These are phyloP conservation scores for Artibeus lituratus DNA, from an alignment of 2,797 vertebrate genomes.

Conservation along the genomic window DNA sequence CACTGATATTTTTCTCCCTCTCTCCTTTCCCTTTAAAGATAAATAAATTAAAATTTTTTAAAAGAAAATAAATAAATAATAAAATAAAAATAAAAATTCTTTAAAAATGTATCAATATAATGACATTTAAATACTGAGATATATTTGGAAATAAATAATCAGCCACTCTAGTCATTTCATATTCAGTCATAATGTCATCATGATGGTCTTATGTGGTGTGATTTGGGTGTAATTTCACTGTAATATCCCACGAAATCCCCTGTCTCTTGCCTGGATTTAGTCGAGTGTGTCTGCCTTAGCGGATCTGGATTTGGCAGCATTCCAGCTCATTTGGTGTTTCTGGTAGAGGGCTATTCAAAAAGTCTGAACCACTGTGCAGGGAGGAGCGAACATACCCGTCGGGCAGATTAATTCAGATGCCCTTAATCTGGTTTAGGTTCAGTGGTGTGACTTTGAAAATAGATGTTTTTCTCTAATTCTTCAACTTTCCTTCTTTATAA, in stretches of 20 bases:
- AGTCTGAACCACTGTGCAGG: slow-evolving; percentile 58
- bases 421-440: slow-evolving; percentile 66
- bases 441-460: slow-evolving; percentile 54
- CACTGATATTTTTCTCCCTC: too few relatives aligned
- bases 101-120: neutral
- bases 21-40: too few relatives aligned
- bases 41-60: too few relatives aligned
- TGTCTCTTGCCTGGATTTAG: slow-evolving; percentile 58
- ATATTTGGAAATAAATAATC: slow-evolving; percentile 48
- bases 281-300: slow-evolving; percentile 61
- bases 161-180: slow-evolving; percentile 18
- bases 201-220: slow-evolving; percentile 15
- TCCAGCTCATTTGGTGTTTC: slow-evolving; percentile 65
- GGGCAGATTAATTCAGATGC: slow-evolving; percentile 60
- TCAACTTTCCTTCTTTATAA: slow-evolving; percentile 57
- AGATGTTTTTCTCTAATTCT: slow-evolving; percentile 11
- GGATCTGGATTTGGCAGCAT: slow-evolving; percentile 57
- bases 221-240: slow-evolving; percentile 59
- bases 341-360: slow-evolving; percentile 65
- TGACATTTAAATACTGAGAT: slow-evolving; percentile 8
- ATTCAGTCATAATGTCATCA: slow-evolving; percentile 53
- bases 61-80: too few relatives aligned
- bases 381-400: slow-evolving; percentile 18
- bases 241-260: slow-evolving; percentile 64
- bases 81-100: too few relatives aligned